Percentiles rank a stretch among this genome's conserved stretches.
phyloP scores from a whole-genome alignment of 2,797 vertebrate species.

The Paguma larvata region DNA sequence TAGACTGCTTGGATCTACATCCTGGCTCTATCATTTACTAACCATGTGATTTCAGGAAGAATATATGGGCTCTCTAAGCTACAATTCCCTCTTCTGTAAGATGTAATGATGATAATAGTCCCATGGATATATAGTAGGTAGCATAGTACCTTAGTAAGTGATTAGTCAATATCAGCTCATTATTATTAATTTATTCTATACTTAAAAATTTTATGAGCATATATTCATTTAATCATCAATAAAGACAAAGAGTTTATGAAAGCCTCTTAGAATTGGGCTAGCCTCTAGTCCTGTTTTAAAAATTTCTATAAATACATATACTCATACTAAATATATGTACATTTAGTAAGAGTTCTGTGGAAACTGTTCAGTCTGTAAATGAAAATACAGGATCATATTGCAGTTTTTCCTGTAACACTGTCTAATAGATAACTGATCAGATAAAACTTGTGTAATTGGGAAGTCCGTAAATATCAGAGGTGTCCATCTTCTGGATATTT shows the following conservation, averaged over 20 bases:
- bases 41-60: neutral
- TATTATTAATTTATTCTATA: slow-evolving; percentile 36
- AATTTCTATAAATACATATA: neutral
- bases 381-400: slow-evolving; percentile 10
- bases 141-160: neutral
- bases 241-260: neutral
- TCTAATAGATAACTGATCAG: neutral
- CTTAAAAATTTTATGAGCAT: neutral
- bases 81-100: neutral
- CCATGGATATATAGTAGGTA: neutral
- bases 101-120: neutral
- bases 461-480: slow-evolving; percentile 33
- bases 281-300: neutral
- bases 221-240: slow-evolving; percentile 34
- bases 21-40: neutral
- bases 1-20: neutral
- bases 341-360: slow-evolving; percentile 25
- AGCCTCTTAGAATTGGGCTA: neutral
- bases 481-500: slow-evolving; percentile 7
- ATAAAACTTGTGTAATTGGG: slow-evolving; percentile 12
- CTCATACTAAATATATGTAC: neutral
- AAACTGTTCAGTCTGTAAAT: neutral
- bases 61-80: neutral
- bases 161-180: slow-evolving; percentile 31
- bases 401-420: neutral